Evolutionary conservation across 2,113 vertebrate species (phyloP).

Genomic region (Solenodon paradoxus): DNA sequence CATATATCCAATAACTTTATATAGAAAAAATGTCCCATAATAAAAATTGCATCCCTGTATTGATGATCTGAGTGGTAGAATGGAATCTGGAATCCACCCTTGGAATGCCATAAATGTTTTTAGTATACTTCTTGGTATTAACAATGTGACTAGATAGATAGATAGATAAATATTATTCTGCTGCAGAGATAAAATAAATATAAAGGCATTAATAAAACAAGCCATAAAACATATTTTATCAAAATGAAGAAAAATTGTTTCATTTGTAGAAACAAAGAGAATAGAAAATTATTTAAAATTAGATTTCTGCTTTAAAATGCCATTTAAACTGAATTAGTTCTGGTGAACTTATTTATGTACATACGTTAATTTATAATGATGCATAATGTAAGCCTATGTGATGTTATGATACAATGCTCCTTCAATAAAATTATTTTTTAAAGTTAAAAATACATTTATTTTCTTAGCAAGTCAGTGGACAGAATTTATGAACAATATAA

Average conservation of each 20-base stretch:
- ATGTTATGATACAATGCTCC: no score
- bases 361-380: no score
- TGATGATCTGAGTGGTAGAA: neutral
- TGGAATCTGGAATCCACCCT: neutral
- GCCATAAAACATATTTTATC: neutral
- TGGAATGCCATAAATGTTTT: no score
- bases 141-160: neutral
- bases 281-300: neutral
- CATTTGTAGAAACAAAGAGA: neutral
- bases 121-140: neutral
- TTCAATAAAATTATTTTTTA: no score
- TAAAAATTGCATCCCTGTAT: neutral
- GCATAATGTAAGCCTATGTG: no score
- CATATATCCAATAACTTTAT: neutral
- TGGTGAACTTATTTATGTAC: no score
- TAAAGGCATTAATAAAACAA: neutral
- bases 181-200: neutral
- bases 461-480: neutral
- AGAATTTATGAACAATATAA: neutral
- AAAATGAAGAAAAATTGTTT: slow-evolving; percentile 5
- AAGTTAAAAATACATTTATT: no score
- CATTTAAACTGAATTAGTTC: no score
- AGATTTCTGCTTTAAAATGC: neutral
- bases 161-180: neutral
- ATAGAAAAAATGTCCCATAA: neutral